phyloP scores from a whole-genome alignment of 2,888 invertebrate genomes.

The Theretra japonica region DNA sequence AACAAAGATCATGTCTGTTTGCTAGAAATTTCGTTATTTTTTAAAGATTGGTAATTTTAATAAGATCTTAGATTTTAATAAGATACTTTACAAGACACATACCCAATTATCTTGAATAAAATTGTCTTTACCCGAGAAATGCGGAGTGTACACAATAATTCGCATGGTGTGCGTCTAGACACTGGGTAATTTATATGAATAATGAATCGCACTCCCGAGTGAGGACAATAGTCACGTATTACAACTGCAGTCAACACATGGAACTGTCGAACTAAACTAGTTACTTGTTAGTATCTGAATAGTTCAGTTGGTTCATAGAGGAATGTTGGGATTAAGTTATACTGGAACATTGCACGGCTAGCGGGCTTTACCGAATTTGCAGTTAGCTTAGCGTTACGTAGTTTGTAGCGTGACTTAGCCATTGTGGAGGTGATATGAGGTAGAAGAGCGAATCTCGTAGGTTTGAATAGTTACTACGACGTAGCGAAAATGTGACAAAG shows the following conservation, averaged over 20 bases:
- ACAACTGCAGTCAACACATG: background rate
- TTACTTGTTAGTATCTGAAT: background rate
- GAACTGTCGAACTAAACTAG: background rate
- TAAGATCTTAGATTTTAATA: too few species aligned
- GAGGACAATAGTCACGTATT: background rate
- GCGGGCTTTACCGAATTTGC: background rate
- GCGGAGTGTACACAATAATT: background rate
- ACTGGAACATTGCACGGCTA: background rate
- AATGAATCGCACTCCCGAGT: slow-evolving; percentile 21
- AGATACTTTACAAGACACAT: background rate
- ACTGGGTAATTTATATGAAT: slow-evolving; percentile 24
- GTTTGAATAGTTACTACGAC: too few species aligned
- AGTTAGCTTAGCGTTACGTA: background rate
- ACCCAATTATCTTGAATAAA: background rate
- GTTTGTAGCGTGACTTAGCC: background rate
- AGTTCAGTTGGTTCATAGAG: slow-evolving; percentile 1
- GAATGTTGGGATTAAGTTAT: background rate
- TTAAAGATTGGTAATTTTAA: background rate
- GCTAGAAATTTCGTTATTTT: background rate
- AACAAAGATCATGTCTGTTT: too few species aligned
- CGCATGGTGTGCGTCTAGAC: slow-evolving; percentile 18
- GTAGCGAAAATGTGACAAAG: too few species aligned
- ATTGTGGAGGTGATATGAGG: too few species aligned
- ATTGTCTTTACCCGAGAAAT: background rate
- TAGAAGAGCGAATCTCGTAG: too few species aligned